phyloP scores from a whole-genome alignment of 1,140 invertebrate genomes.

The Aphidius gifuensis region DNA sequence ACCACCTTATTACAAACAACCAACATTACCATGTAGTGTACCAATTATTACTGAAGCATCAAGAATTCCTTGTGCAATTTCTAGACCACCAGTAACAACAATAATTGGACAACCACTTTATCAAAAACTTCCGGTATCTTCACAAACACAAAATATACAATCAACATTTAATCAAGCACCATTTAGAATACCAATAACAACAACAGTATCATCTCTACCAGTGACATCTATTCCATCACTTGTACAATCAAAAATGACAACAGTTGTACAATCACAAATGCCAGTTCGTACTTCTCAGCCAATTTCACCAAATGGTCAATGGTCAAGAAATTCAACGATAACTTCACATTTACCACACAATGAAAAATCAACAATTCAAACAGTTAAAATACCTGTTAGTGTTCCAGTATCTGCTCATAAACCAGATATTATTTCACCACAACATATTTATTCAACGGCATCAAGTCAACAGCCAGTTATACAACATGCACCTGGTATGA shows the following conservation, averaged over 20 bases:
- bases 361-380: constrained; percentile 28
- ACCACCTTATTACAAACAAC: constrained; percentile 37
- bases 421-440: constrained; percentile 33
- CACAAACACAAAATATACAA: constrained; percentile 44
- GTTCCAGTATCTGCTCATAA: constrained; percentile 43
- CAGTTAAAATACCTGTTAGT: constrained; percentile 43
- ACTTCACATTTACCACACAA: constrained; percentile 31
- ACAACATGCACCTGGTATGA: constrained; percentile 50
- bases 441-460: constrained; percentile 50
- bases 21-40: constrained; percentile 29
- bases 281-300: constrained; percentile 39
- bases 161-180: constrained; percentile 40
- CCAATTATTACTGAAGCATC: constrained; percentile 34
- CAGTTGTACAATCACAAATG: constrained; percentile 38
- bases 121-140: constrained; percentile 44
- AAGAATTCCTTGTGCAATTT: constrained; percentile 31
- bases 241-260: constrained; percentile 37
- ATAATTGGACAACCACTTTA: constrained; percentile 40
- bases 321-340: constrained; percentile 36
- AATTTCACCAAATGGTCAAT: constrained; percentile 49
- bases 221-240: constrained; percentile 18
- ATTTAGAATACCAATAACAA: constrained; percentile 40
- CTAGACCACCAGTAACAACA: constrained; percentile 33
- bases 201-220: constrained; percentile 12
- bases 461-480: constrained; percentile 50